A percentile compares a stretch with the other conserved stretches of the same genome.
Conservation (phyloP, 1,140 invertebrate genomes). For the Chrysoperla carnea region DNA sequence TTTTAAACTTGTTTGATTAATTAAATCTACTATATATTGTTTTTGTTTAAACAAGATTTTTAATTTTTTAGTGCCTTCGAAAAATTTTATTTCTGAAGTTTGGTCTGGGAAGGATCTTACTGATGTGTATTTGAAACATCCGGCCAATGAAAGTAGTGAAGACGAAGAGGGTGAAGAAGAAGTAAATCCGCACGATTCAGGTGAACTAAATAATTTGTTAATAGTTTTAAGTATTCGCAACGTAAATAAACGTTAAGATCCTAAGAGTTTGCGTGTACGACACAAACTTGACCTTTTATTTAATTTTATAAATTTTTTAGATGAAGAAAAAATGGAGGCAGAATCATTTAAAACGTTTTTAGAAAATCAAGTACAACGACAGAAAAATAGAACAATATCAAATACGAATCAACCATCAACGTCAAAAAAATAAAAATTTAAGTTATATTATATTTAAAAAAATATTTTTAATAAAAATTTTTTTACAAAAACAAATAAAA, state of each 20-base stretch:
- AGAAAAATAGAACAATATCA: neutral
- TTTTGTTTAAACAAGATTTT: neutral
- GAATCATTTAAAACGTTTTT: neutral
- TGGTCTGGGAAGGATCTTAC: conserved; percentile 34
- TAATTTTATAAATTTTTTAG: neutral
- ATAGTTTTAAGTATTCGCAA: too few relatives aligned
- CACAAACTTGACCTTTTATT: too few relatives aligned
- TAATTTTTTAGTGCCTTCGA: neutral
- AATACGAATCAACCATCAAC: neutral
- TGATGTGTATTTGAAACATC: conserved; percentile 49
- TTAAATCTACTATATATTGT: neutral
- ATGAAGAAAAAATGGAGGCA: neutral
- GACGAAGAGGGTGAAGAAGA: conserved; percentile 48
- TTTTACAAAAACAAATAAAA: too few relatives aligned
- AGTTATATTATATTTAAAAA: too few relatives aligned
- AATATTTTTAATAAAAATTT: too few relatives aligned
- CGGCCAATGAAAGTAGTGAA: conserved; percentile 49
- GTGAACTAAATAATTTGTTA: neutral
- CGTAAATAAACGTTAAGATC: too few relatives aligned
- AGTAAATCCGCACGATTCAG: neutral
- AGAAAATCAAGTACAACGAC: neutral
- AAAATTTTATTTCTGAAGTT: conserved; percentile 29
- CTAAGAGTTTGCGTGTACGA: too few relatives aligned
- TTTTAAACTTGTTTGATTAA: neutral
- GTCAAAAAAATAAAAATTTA: neutral